These are phyloP conservation scores for Charaxes varanes DNA, from an alignment of 1,140 invertebrate species.

Conservation along the genomic window DNA sequence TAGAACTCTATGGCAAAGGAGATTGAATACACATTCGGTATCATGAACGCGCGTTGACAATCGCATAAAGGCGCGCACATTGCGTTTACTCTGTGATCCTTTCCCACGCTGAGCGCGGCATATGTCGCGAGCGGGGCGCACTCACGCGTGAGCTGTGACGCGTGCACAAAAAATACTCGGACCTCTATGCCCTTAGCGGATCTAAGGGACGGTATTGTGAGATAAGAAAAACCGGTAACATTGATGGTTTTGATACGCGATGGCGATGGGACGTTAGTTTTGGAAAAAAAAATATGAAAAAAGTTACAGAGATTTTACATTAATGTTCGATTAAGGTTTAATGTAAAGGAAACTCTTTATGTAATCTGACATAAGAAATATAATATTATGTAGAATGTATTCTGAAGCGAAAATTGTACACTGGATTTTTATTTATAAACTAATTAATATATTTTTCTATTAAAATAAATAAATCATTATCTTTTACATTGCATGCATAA, in stretches of 20 bases:
- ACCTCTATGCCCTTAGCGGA: conserved; percentile 47
- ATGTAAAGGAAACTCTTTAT: no score
- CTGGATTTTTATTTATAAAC: no score
- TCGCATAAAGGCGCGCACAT: conserved; percentile 53
- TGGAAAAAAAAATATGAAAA: neutral
- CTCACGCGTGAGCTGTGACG: conserved; percentile 59
- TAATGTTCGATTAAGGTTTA: no score
- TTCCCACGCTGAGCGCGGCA: conserved; percentile 69
- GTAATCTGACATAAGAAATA: no score
- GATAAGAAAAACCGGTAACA: conserved; percentile 3
- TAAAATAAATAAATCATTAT: no score
- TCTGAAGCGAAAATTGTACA: no score
- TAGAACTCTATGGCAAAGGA: conserved; percentile 22
- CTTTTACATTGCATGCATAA: no score
- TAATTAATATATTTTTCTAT: no score
- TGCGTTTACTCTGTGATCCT: conserved; percentile 46
- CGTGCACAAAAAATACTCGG: conserved; percentile 62
- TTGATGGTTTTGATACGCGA: neutral
- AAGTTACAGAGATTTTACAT: no score
- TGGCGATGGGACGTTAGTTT: neutral
- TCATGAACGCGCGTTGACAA: conserved; percentile 33
- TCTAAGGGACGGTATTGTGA: conserved; percentile 37
- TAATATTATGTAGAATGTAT: no score
- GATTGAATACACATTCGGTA: conserved; percentile 32
- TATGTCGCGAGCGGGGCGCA: conserved; percentile 64